Conservation (phyloP, 2,888 invertebrate genomes). For the Drosophila robusta region DNA sequence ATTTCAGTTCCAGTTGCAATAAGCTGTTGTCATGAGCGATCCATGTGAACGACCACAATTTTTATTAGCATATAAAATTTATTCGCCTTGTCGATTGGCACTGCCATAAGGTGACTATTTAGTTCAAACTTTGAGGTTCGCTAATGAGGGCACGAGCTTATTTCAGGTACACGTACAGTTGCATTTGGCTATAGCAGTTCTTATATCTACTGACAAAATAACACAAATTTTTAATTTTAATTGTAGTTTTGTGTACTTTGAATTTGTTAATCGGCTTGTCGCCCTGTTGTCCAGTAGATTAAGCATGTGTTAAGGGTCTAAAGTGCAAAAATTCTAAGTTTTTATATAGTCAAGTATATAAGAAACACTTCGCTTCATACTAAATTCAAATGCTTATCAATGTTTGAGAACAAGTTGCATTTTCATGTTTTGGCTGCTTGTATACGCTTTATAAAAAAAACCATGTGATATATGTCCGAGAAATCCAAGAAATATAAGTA, state of each 20-base stretch:
- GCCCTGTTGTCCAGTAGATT: slow-evolving; percentile 44
- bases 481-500: too few species aligned
- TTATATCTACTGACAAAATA: not conserved
- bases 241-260: slow-evolving; percentile 53
- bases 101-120: slow-evolving; percentile 51
- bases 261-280: slow-evolving; percentile 49
- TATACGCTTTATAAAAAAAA: not conserved
- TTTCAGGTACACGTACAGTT: slow-evolving; percentile 21
- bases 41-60: slow-evolving; percentile 49
- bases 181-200: not conserved
- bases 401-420: not conserved
- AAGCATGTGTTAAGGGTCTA: slow-evolving; percentile 46
- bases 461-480: too few species aligned
- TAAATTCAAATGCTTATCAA: slow-evolving; percentile 55
- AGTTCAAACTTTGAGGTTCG: slow-evolving; percentile 9
- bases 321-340: slow-evolving; percentile 46
- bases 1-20: slow-evolving; percentile 8
- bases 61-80: slow-evolving; percentile 68
- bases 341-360: slow-evolving; percentile 9
- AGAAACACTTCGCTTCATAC: slow-evolving; percentile 41
- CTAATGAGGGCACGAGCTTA: slow-evolving; percentile 17
- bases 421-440: not conserved
- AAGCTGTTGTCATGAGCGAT: slow-evolving; percentile 58
- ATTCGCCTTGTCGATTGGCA: slow-evolving; percentile 38
- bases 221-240: slow-evolving; percentile 25